phyloP scores from a whole-genome alignment of 2,797 vertebrate genomes.

The Streptopelia turtur region DNA sequence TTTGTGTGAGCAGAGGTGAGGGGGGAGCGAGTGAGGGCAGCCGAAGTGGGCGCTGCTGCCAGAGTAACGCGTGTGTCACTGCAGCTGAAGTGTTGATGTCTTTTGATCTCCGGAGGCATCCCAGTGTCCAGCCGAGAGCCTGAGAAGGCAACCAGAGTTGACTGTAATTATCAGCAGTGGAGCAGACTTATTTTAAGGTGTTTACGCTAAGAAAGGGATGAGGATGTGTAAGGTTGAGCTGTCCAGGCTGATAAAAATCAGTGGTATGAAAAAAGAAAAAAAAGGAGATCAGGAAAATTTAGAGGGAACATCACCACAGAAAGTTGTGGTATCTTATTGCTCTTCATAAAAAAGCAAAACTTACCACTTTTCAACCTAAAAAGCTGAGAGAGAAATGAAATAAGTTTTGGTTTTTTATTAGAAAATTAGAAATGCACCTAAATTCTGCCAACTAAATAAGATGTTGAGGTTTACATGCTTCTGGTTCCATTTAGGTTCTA shows the following conservation, averaged over 20 bases:
- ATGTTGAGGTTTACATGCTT: neutral
- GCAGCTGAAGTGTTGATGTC: neutral
- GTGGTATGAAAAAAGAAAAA: neutral
- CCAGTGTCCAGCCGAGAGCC: neutral
- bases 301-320: neutral
- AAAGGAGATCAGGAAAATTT: neutral
- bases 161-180: neutral
- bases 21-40: neutral
- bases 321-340: neutral
- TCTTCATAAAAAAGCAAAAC: neutral
- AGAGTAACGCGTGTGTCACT: neutral
- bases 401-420: neutral
- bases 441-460: neutral
- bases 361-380: neutral
- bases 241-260: slow-evolving; percentile 48
- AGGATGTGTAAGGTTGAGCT: slow-evolving; percentile 33
- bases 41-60: neutral
- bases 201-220: neutral
- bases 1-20: neutral
- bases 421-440: neutral
- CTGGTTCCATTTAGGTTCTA: neutral
- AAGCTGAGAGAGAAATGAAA: neutral
- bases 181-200: neutral
- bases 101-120: slow-evolving; percentile 31
- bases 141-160: slow-evolving; percentile 10